Evolutionary conservation across 2,888 invertebrate species (phyloP).

Genomic region (Beris morrisii): DNA sequence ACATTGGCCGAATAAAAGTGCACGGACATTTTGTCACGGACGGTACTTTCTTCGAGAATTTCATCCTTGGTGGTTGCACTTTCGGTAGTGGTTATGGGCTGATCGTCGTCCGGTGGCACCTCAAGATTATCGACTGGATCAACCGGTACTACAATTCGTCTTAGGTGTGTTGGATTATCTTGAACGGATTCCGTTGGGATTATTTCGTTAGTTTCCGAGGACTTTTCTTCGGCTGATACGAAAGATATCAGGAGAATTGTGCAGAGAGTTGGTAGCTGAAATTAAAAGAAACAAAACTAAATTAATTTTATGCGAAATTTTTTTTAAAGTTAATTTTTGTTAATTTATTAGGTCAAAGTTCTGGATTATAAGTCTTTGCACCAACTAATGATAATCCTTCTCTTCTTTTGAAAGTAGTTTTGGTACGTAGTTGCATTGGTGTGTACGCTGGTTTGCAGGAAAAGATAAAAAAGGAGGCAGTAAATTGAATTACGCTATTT

Average conservation of each 20-base stretch:
- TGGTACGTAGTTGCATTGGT: too few species aligned
- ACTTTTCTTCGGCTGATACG: constrained; percentile 44
- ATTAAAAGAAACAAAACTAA: neutral
- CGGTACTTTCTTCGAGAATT: constrained; percentile 58
- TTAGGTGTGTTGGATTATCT: neutral
- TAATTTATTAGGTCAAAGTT: too few species aligned
- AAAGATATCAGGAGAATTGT: constrained; percentile 20
- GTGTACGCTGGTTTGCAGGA: too few species aligned
- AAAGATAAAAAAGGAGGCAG: too few species aligned
- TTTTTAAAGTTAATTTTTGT: too few species aligned
- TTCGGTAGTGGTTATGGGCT: constrained; percentile 48
- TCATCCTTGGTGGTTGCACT: constrained; percentile 47
- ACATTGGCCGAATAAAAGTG: constrained; percentile 61
- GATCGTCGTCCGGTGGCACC: constrained; percentile 50
- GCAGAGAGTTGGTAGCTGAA: neutral
- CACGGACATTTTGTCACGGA: constrained; percentile 56
- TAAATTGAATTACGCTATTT: too few species aligned
- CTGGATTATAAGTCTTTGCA: too few species aligned
- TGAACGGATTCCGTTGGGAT: constrained; percentile 59
- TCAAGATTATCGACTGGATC: neutral
- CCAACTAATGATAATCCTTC: too few species aligned
- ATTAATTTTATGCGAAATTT: too few species aligned
- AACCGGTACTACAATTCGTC: constrained; percentile 22
- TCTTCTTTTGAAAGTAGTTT: too few species aligned
- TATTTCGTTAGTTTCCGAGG: constrained; percentile 54